These are phyloP conservation scores for Coregonus ussuriensis DNA, from an alignment of 2,797 vertebrate species.

Conservation along the genomic window DNA sequence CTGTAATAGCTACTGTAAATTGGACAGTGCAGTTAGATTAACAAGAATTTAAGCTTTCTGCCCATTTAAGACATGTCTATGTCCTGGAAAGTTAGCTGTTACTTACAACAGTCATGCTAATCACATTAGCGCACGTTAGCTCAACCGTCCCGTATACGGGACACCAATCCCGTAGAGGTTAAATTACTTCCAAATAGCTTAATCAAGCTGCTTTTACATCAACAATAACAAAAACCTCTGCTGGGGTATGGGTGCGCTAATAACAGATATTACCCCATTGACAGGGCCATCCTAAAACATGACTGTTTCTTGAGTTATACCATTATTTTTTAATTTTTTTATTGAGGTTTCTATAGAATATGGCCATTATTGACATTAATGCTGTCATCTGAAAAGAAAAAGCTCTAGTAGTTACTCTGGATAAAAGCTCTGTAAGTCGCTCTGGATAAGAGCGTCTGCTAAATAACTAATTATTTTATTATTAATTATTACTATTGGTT, in stretches of 20 bases:
- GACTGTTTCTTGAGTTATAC: neutral
- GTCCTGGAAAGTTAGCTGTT: no score
- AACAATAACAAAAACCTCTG: conserved; percentile 46
- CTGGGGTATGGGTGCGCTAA: neutral
- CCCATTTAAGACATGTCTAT: no score
- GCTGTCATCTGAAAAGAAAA: neutral
- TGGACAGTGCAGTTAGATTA: no score
- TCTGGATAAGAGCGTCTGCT: no score
- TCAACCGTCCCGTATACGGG: no score
- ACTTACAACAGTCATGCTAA: no score
- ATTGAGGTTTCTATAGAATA: neutral
- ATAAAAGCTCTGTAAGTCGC: no score
- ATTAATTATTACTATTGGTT: neutral
- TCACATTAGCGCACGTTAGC: no score
- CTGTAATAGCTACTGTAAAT: no score
- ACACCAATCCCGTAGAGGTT: neutral
- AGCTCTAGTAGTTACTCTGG: neutral
- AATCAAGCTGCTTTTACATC: conserved; percentile 57
- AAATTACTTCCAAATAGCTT: conserved; percentile 61
- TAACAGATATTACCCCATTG: conserved; percentile 24
- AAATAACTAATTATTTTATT: no score
- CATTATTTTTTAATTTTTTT: neutral
- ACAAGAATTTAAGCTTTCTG: no score
- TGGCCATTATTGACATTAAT: neutral
- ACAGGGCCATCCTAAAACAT: conserved; percentile 1